Evolutionary conservation across 2,888 invertebrate genomes (phyloP).

Genomic region (Cephus sareptanus): DNA sequence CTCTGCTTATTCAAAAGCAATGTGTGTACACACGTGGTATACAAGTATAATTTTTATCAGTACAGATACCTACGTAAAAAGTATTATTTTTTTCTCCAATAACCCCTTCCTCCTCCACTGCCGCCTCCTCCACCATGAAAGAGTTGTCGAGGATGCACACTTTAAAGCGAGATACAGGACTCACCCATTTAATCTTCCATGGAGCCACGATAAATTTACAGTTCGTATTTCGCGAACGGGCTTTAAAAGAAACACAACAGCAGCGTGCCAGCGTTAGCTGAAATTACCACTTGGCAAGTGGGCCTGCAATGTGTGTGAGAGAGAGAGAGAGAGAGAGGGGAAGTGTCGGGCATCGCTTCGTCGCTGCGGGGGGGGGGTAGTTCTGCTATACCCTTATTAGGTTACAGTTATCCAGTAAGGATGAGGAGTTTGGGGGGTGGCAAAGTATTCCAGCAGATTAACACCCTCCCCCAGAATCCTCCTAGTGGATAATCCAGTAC

Average conservation of each 20-base stretch:
- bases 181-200: conserved; percentile 39
- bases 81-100: background rate
- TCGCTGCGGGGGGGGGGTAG: conserved; percentile 28
- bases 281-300: conserved; percentile 55
- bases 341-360: conserved; percentile 18
- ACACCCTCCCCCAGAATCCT: conserved; percentile 48
- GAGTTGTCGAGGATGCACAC: background rate
- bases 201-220: conserved; percentile 34
- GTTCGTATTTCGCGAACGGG: conserved; percentile 12
- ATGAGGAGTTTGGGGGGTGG: conserved; percentile 26
- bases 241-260: conserved; percentile 43
- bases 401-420: conserved; percentile 50
- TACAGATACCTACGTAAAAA: background rate
- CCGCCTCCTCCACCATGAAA: background rate
- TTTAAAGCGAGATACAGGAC: background rate
- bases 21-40: background rate
- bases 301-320: conserved; percentile 21
- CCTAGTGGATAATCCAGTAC: conserved; percentile 50
- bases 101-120: background rate
- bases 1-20: background rate
- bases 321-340: conserved; percentile 4
- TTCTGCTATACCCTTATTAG: conserved; percentile 48
- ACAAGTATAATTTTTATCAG: background rate
- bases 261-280: conserved; percentile 47
- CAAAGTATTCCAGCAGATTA: conserved; percentile 60